Conservation (phyloP, 2,797 vertebrate species). For the Manis crassicaudata region DNA sequence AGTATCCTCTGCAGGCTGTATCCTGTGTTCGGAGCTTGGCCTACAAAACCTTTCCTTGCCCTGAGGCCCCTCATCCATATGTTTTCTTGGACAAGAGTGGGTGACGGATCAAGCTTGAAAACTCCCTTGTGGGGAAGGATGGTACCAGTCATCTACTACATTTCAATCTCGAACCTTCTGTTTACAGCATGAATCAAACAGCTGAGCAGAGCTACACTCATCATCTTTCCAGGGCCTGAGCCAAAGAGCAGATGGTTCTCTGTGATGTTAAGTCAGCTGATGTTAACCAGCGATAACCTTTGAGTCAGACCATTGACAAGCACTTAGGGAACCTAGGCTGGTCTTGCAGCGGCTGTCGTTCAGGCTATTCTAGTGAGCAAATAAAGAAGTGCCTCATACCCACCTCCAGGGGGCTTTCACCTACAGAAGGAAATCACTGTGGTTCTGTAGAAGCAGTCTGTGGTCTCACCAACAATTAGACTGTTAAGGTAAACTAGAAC, state of each 20-base stretch:
- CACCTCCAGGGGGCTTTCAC: not conserved
- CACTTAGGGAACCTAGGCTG: not conserved
- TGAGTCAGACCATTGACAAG: not conserved
- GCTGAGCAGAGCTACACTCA: not conserved
- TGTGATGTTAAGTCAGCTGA: not conserved
- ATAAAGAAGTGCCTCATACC: not conserved
- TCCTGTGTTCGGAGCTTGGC: not conserved
- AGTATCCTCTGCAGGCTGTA: accelerated
- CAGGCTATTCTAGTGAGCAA: not conserved
- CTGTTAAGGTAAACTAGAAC: not conserved
- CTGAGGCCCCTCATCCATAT: not conserved
- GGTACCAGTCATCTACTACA: accelerated
- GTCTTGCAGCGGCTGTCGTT: not conserved
- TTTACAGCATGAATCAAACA: too few species aligned
- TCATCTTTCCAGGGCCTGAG: not conserved
- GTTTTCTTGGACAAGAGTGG: not conserved
- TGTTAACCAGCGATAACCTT: not conserved
- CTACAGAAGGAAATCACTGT: not conserved
- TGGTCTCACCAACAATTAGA: not conserved
- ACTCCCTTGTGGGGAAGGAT: not conserved
- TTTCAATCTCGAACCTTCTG: not conserved
- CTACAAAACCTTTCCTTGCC: accelerated
- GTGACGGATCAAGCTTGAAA: not conserved
- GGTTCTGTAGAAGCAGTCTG: not conserved
- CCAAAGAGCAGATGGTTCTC: not conserved